Evolutionary conservation across 2,888 invertebrate species (phyloP).

Genomic region (Troides aeacus): DNA sequence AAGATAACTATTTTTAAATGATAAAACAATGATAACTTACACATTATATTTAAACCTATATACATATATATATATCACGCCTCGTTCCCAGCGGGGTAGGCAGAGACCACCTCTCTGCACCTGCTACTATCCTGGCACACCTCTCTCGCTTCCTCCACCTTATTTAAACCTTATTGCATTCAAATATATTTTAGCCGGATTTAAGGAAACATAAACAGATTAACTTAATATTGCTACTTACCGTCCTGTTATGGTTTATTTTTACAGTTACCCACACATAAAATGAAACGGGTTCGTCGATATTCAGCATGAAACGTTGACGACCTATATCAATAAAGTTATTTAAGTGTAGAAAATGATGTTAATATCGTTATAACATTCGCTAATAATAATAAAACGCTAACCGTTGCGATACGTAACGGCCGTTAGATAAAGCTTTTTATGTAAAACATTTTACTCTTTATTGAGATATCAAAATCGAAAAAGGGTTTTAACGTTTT

Average conservation of each 20-base stretch:
- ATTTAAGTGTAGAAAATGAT: slow-evolving; percentile 20
- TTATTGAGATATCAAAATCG: slow-evolving; percentile 5
- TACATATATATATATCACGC: too few relatives aligned
- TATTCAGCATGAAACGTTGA: slow-evolving; percentile 23
- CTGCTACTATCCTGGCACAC: too few relatives aligned
- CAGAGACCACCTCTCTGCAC: too few relatives aligned
- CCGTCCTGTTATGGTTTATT: slow-evolving; percentile 18
- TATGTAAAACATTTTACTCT: slow-evolving; percentile 6
- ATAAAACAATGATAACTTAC: too few relatives aligned
- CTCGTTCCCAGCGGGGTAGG: too few relatives aligned
- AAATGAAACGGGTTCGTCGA: slow-evolving; percentile 25
- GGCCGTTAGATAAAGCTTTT: neutral
- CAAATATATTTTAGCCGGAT: neutral
- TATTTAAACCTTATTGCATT: too few relatives aligned
- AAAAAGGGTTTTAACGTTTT: neutral
- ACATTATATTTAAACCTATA: too few relatives aligned
- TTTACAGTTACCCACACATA: slow-evolving; percentile 26
- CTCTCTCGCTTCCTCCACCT: too few relatives aligned
- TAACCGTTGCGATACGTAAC: slow-evolving; percentile 9
- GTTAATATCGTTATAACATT: slow-evolving; percentile 21
- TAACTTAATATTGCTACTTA: slow-evolving; percentile 7
- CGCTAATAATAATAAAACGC: slow-evolving; percentile 13
- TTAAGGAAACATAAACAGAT: slow-evolving; percentile 8
- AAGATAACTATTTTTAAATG: too few relatives aligned
- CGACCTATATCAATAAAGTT: slow-evolving; percentile 24